Conservation (phyloP, 2,113 vertebrate species). For the Salvelinus alpinus region DNA sequence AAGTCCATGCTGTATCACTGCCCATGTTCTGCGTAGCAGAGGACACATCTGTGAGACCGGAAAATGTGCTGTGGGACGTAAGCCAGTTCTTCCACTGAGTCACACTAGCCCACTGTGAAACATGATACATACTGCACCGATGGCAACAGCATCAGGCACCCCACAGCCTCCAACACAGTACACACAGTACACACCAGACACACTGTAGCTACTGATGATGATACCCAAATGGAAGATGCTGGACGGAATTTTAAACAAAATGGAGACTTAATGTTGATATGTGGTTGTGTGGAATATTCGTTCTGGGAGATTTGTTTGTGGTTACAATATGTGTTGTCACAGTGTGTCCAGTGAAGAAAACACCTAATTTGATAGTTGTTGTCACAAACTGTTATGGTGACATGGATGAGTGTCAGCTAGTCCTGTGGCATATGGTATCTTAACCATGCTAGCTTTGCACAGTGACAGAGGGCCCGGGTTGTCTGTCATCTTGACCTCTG, state of each 20-base stretch:
- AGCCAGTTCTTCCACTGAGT: constrained; percentile 62
- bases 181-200: constrained; percentile 32
- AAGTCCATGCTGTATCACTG: constrained; percentile 40
- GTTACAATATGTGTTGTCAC: not conserved
- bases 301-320: not conserved
- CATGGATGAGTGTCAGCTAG: not conserved
- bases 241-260: not conserved
- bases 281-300: not conserved
- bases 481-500: constrained; percentile 37
- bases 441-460: constrained; percentile 1
- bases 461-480: not conserved
- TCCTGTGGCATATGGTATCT: not conserved
- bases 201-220: not conserved
- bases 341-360: not conserved
- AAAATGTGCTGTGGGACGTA: constrained; percentile 54
- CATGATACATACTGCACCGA: constrained; percentile 59
- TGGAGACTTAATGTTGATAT: not conserved
- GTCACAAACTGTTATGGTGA: not conserved
- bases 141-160: constrained; percentile 34
- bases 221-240: constrained; percentile 1
- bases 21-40: constrained; percentile 41
- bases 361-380: not conserved
- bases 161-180: constrained; percentile 40
- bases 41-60: constrained; percentile 51
- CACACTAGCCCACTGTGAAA: constrained; percentile 63